Evolutionary conservation across 2,113 vertebrate genomes (phyloP).

Genomic region (Oncorhynchus masou): DNA sequence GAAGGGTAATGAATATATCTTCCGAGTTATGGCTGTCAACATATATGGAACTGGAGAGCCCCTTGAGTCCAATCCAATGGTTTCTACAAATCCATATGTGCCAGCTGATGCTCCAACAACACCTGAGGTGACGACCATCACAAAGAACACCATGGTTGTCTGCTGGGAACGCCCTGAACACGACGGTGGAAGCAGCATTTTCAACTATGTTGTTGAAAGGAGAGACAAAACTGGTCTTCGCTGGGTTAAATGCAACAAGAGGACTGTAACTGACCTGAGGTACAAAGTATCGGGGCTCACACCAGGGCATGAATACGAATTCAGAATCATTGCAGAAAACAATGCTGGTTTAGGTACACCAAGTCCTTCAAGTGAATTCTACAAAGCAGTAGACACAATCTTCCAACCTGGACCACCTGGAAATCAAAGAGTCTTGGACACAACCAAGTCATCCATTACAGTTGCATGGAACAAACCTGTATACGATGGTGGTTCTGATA

Average conservation of each 20-base stretch:
- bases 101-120: constrained; percentile 87
- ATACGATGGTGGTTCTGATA: constrained; percentile 97
- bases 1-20: constrained; percentile 96
- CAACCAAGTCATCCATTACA: constrained; percentile 92
- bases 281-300: constrained; percentile 93
- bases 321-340: constrained; percentile 91
- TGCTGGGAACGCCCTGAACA: constrained; percentile 96
- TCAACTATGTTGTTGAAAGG: constrained; percentile 92
- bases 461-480: constrained; percentile 98
- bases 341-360: constrained; percentile 92
- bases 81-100: constrained; percentile 90
- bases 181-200: constrained; percentile 93
- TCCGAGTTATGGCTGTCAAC: constrained; percentile 98
- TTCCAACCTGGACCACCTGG: constrained; percentile 96
- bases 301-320: constrained; percentile 96
- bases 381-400: constrained; percentile 92
- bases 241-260: constrained; percentile 99
- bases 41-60: constrained; percentile 95
- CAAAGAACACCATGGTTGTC: constrained; percentile 96
- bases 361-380: constrained; percentile 87
- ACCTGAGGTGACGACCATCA: constrained; percentile 91
- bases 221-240: constrained; percentile 90
- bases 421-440: constrained; percentile 92
- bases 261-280: constrained; percentile 87
- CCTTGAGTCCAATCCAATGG: constrained; percentile 86